Evolutionary conservation across 2,113 vertebrate species (phyloP), one percentile per base, ranked within the genome.

Genomic region (Salminus brasiliensis): DNA sequence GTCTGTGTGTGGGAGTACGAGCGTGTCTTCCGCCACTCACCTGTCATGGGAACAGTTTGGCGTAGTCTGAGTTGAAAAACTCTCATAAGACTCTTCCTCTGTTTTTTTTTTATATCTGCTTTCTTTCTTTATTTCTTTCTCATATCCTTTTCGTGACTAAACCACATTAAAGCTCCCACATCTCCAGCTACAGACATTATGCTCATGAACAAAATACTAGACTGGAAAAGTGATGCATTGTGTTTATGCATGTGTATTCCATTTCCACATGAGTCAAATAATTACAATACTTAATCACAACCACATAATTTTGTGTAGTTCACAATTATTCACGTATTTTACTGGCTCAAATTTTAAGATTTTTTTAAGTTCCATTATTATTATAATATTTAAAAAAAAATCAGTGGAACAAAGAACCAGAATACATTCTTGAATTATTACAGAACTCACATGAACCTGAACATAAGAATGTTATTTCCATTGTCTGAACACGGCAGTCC

Each of bases 1-100:
- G 77, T 83, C 81, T 80, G 71, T 66, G 57, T 80, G 84, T 76
- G 82, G 79, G 75, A 63, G 80, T 83, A 41, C 34, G 70, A 68
- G 72, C 71, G 67, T 81, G 79, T 78, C 23, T 85, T 75, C 69
- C 49, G 47, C 66, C 78, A 68, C 53, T 83, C 79, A 83, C 87
- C 84, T 83, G 63, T 68, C 80, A 83, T 34, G 77, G 73, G 80
- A 57, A 78, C 76, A 59, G 43, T 15, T 47, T 63, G 75, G 74
- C 53, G 53, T 43, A 72, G 23, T 76, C 27, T n/a, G 23, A 80
- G 75, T 81, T 74, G 60, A 85, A 83, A 78, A 29, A 16, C 39
- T 9, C 27, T 39, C 41, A 66, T 67, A 77, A 78, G 49, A 49
- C n/a, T 60, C 25, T 41, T 39, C 23, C 11, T 47, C 55, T 66